Conservation (phyloP, 2,797 vertebrate genomes). For the Enteromius mattozi region DNA sequence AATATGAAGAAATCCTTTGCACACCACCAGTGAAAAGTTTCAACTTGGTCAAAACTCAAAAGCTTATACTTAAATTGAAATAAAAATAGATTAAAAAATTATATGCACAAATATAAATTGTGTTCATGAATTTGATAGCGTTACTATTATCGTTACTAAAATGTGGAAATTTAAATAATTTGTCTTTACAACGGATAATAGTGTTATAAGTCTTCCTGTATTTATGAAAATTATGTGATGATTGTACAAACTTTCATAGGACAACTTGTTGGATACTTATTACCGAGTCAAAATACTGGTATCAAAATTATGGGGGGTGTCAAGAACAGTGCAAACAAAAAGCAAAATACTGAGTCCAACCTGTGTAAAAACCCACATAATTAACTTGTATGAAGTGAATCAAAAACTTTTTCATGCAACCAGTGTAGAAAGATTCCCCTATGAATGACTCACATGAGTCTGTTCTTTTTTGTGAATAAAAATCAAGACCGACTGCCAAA, state of each 20-base stretch:
- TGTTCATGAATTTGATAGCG: background rate
- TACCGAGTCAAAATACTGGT: background rate
- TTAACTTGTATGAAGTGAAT: background rate
- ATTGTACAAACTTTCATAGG: background rate
- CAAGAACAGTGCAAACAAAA: background rate
- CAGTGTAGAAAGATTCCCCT: background rate
- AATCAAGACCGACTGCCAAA: background rate
- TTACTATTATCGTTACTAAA: background rate
- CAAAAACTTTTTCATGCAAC: background rate
- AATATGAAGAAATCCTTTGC: background rate
- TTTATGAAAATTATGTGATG: background rate
- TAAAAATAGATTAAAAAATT: background rate
- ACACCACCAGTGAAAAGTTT: background rate
- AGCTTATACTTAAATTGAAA: background rate
- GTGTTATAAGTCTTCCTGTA: background rate
- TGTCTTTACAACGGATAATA: background rate
- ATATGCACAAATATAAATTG: background rate
- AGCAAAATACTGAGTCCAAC: background rate
- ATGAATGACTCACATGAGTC: background rate
- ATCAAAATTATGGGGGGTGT: background rate
- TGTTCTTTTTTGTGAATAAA: background rate
- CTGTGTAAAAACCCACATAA: background rate
- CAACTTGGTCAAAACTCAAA: too few species aligned
- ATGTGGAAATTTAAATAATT: background rate
- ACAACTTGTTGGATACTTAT: background rate